These are phyloP conservation scores for Pyrgilauda ruficollis DNA, from an alignment of 2,113 vertebrate genomes.

Conservation along the genomic window DNA sequence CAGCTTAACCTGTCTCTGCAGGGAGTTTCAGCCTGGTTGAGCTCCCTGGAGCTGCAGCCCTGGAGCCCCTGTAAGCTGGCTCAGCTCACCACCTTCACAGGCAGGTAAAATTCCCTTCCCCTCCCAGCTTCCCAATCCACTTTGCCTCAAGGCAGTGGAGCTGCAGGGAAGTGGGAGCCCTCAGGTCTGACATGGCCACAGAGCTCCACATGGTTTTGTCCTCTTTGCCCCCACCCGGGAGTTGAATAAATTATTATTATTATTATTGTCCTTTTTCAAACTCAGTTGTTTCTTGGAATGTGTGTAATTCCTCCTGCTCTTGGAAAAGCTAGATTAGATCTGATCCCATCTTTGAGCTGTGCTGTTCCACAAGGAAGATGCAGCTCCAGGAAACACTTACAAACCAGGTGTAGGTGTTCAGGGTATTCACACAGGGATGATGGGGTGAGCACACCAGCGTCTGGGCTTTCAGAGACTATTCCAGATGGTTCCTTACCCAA, in stretches of 20 bases:
- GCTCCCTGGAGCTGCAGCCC: rapidly evolving
- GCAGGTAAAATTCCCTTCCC: neutral
- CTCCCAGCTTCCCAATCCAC: rapidly evolving
- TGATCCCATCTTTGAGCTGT: neutral
- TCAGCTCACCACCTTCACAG: rapidly evolving
- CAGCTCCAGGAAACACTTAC: neutral
- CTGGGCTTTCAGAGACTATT: neutral
- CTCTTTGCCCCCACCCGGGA: rapidly evolving
- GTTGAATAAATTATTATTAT: neutral
- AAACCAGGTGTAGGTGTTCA: too few species aligned
- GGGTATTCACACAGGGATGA: too few species aligned
- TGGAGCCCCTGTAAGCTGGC: neutral
- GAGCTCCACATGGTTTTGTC: neutral
- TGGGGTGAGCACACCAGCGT: rapidly evolving
- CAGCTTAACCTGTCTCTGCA: neutral
- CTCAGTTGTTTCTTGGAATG: neutral
- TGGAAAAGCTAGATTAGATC: neutral
- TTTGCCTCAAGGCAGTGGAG: neutral
- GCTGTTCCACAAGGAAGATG: neutral
- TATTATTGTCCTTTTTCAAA: neutral
- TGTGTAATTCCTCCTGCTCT: rapidly evolving
- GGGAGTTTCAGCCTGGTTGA: neutral
- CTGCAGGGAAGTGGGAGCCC: neutral
- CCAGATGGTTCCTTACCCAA: rapidly evolving
- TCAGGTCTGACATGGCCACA: neutral